Conservation (phyloP, 1,140 invertebrate species). For the Leptestheria dahalacensis region DNA sequence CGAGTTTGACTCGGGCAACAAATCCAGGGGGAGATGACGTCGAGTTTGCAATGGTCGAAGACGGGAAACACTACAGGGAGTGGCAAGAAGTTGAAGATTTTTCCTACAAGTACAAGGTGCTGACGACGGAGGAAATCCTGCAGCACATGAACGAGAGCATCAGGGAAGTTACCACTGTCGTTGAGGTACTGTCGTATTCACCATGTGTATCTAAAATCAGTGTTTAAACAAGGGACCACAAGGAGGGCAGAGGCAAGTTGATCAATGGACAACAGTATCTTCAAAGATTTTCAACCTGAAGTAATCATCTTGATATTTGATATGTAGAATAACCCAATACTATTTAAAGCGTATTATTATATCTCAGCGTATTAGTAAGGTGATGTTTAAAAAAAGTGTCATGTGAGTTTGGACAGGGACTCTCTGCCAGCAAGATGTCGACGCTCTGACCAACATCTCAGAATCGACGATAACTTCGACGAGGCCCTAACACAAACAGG, state of each 20-base stretch:
- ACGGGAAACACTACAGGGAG: conserved; percentile 56
- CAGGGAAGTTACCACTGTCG: conserved; percentile 80
- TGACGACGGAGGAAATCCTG: conserved; percentile 90
- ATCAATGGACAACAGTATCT: no score
- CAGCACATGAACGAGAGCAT: conserved; percentile 94
- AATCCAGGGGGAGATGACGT: conserved; percentile 82
- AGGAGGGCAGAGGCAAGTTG: conserved; percentile 25
- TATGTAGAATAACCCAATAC: no score
- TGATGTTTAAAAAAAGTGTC: no score
- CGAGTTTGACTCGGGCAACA: conserved; percentile 78
- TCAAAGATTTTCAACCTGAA: no score
- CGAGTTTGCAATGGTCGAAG: conserved; percentile 74
- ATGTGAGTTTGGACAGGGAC: no score
- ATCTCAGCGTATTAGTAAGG: no score
- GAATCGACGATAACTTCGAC: conserved; percentile 31
- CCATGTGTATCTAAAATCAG: no score
- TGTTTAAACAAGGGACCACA: conserved; percentile 43
- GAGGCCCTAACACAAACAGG: conserved; percentile 38
- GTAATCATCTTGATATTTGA: no score
- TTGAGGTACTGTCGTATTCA: no score
- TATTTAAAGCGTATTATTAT: no score
- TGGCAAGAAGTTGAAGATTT: conserved; percentile 74
- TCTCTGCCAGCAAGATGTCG: conserved; percentile 39
- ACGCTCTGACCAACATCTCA: conserved; percentile 36
- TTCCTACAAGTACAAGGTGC: conserved; percentile 81